These are phyloP conservation scores for Eucidaris tribuloides DNA, from an alignment of 35 echinoderm and acorn worm genomes.

Conservation along the genomic window DNA sequence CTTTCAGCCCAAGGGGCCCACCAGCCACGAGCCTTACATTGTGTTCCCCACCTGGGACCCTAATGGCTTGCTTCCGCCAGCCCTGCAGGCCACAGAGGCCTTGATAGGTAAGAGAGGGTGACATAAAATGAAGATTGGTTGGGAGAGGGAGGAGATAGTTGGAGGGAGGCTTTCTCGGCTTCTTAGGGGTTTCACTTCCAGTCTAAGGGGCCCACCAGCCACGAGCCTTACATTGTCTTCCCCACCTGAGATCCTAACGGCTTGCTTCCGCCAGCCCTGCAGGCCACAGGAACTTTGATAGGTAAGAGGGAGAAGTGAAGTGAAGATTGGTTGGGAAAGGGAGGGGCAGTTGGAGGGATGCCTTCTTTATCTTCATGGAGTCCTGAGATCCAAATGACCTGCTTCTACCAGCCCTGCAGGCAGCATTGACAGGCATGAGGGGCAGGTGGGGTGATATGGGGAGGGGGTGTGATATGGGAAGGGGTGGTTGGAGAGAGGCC, in stretches of 20 bases:
- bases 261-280: slow-evolving; percentile 28
- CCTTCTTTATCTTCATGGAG: slow-evolving; percentile 21
- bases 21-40: slow-evolving; percentile 47
- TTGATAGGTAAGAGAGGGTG: slow-evolving; percentile 51
- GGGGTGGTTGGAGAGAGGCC: too few species aligned
- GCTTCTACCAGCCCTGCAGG: slow-evolving; percentile 40
- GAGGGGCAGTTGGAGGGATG: too few species aligned
- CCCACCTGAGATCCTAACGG: slow-evolving; percentile 73
- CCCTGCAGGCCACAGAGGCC: slow-evolving; percentile 55
- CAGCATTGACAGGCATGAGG: too few species aligned
- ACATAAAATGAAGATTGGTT: too few species aligned
- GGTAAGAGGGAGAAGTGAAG: too few species aligned
- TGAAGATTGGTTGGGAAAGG: too few species aligned
- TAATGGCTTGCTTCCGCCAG: slow-evolving; percentile 45
- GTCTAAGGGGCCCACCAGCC: slow-evolving; percentile 10
- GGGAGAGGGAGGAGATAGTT: too few species aligned
- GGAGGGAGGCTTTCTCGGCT: slow-evolving; percentile 19
- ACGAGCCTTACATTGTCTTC: slow-evolving; percentile 54
- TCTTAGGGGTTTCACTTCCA: slow-evolving; percentile 74
- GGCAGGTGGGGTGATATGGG: too few species aligned
- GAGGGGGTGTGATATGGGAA: too few species aligned
- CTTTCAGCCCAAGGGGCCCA: slow-evolving; percentile 64
- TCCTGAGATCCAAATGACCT: slow-evolving; percentile 66
- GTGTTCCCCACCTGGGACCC: slow-evolving; percentile 90
- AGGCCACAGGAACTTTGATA: slow-evolving; percentile 43